Evolutionary conservation across 2,888 invertebrate species (phyloP).

Genomic region (Yponomeuta cagnagella): DNA sequence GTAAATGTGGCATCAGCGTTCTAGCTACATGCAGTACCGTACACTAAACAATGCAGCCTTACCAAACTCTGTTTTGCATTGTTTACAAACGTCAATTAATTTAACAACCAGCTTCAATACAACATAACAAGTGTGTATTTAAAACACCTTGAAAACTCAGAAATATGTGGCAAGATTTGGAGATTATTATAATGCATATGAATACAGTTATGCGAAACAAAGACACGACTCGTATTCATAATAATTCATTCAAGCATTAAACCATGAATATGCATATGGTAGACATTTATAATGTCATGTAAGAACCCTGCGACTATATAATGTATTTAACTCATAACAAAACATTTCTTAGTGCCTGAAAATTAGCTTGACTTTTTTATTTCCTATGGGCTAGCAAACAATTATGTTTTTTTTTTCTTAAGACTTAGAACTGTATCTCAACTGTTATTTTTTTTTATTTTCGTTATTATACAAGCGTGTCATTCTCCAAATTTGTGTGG

Average conservation of each 20-base stretch:
- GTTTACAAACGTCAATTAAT: slow-evolving; percentile 62
- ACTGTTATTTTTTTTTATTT: too few species aligned
- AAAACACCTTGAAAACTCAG: slow-evolving; percentile 1
- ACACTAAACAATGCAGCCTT: slow-evolving; percentile 58
- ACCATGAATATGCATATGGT: neutral
- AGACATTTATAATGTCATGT: neutral
- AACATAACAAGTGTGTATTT: neutral
- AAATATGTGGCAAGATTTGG: neutral
- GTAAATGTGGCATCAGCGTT: slow-evolving; percentile 40
- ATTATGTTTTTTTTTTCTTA: too few species aligned
- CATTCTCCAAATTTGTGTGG: too few species aligned
- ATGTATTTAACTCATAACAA: neutral
- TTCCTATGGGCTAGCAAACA: too few species aligned
- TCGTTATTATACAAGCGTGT: too few species aligned
- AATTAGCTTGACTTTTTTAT: too few species aligned
- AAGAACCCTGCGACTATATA: neutral
- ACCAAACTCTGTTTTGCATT: slow-evolving; percentile 54
- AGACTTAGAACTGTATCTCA: too few species aligned
- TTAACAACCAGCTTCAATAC: slow-evolving; percentile 34
- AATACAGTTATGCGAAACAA: neutral
- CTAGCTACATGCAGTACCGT: slow-evolving; percentile 38
- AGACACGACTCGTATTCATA: neutral
- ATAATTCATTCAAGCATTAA: neutral
- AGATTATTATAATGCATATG: neutral
- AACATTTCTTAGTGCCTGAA: too few species aligned